Base-by-base conservation (phyloP, 1,140 invertebrate genomes). In the Lepidurus couesii region DNA sequence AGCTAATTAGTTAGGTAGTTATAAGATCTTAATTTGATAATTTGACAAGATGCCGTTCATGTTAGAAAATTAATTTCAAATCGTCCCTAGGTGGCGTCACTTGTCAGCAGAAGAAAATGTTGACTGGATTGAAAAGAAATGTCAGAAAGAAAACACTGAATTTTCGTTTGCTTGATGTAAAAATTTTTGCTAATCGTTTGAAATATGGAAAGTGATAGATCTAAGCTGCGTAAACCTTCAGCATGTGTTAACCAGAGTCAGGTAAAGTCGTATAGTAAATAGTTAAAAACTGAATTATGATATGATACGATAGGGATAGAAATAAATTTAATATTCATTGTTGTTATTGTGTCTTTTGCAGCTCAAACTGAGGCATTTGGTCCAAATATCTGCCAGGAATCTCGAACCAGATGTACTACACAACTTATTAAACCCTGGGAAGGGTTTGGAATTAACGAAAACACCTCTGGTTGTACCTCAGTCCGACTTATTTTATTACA, bases 401-500 rank as follows among this genome's bases (percentile, higher is more conserved):
- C 53, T 65, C 53, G 21, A 13, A 16, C 1, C 6, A n/a, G 21
- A 65, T n/a, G 16, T 7, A 13, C 21, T 65, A 16, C 16, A 65
- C 6, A 65, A 65, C 16, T 4, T 7, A 13, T n/a, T 9, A 65
- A 65, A 13, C 53, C 21, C 16, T 65, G 53, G 8, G n/a, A 65
- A 7, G 16, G 4, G 8, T 7, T 3, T 65, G 16, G 21, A 7
- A 21, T 16, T 65, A 65, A 13, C 53, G 21, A 65, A 65, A 7
- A 7, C 13, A 21, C 16, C 16, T n/a, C 53, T 65, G n/a, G 16
- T 21, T 13, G 47, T n/a, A 26, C 1, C 21, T 26, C 24, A 80
- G 47, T 74, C 78, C 43, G 76, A 79, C 24, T 53, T 79, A 65
- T 77, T 81, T 82, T 94, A 94, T 83, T 91, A 92, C 80, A 95